Percentiles rank a stretch among this genome's conserved stretches.
Conservation (phyloP, 1,140 invertebrate species). For the Drosophila pectinifera region DNA sequence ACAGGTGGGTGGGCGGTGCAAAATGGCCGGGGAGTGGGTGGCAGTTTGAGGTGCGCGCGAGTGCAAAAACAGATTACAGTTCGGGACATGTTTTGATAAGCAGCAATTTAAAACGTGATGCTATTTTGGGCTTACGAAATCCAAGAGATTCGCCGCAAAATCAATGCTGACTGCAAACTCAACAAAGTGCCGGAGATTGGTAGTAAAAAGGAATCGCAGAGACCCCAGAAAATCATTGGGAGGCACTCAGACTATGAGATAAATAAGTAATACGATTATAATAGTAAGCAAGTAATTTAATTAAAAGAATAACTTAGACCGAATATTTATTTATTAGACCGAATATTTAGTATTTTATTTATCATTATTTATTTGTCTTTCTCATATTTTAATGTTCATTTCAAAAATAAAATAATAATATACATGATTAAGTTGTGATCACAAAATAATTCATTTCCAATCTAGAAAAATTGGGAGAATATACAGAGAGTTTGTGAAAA, state of each 20-base stretch:
- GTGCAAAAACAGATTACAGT: slow-evolving; percentile 81
- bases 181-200: slow-evolving; percentile 4
- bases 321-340: no score
- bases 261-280: background rate
- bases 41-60: slow-evolving; percentile 53
- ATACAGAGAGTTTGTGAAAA: no score
- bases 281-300: no score
- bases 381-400: no score
- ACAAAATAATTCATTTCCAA: no score
- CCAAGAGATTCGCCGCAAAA: slow-evolving; percentile 28
- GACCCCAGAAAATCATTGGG: background rate
- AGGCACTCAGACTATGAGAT: background rate
- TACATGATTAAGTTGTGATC: no score
- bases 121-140: slow-evolving; percentile 74
- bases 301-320: no score
- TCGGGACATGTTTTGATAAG: slow-evolving; percentile 82
- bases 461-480: no score
- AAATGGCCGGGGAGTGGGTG: slow-evolving; percentile 2
- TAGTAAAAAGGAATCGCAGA: slow-evolving; percentile 4
- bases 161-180: slow-evolving; percentile 25
- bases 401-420: no score
- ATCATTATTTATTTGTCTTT: no score
- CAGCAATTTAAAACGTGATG: slow-evolving; percentile 84
- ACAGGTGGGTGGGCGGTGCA: slow-evolving; percentile 4
- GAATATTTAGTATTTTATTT: no score